Evolutionary conservation across 2,797 vertebrate species (phyloP).

Genomic region (Todus mexicanus): DNA sequence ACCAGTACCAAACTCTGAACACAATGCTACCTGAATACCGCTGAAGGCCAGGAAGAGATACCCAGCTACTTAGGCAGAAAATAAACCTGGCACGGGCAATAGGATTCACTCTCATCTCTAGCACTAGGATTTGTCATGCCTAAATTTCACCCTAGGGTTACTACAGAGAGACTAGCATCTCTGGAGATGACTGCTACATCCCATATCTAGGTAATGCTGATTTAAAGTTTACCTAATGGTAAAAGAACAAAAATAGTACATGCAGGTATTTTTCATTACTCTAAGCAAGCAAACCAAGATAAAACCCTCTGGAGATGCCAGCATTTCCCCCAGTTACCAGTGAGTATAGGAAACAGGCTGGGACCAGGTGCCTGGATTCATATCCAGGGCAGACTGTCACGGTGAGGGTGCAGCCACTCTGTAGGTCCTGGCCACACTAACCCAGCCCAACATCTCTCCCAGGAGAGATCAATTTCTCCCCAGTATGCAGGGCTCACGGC

Average conservation of each 20-base stretch:
- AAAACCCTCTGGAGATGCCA: neutral
- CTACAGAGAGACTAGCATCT: neutral
- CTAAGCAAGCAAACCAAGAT: neutral
- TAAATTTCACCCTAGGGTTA: neutral
- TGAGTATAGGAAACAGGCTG: neutral
- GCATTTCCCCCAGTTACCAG: rapidly evolving
- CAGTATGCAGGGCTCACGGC: rapidly evolving
- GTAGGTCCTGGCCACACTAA: rapidly evolving
- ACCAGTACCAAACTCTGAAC: neutral
- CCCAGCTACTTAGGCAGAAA: neutral
- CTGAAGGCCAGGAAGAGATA: neutral
- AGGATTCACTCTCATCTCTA: neutral
- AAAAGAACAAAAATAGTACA: neutral
- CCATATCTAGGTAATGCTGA: neutral
- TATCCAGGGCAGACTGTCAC: neutral
- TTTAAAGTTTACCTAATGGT: neutral
- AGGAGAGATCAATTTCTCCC: neutral
- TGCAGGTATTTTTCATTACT: neutral
- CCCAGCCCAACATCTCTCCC: neutral
- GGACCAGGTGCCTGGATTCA: neutral
- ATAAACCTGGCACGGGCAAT: neutral
- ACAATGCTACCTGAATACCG: neutral
- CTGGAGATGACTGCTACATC: neutral
- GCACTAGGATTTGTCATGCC: neutral
- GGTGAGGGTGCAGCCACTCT: neutral